Percentiles rank a stretch among this genome's conserved stretches.
Conservation (phyloP, 2,888 invertebrate genomes). For the Napeogenes sylphis region DNA sequence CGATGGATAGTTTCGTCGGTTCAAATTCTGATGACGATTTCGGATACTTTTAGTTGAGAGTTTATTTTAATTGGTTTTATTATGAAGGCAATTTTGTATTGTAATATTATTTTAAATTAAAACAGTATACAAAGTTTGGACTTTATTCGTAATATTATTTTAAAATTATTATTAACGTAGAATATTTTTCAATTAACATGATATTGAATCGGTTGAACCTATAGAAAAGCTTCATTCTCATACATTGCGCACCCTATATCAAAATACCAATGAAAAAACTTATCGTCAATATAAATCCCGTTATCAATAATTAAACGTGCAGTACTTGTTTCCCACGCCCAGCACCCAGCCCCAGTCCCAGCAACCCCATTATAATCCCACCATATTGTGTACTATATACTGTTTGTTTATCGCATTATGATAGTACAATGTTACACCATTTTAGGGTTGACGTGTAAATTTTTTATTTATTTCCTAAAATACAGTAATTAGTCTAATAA, state of each 20-base stretch:
- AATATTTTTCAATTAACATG: too few relatives aligned
- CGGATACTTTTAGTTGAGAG: neutral
- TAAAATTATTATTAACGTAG: too few relatives aligned
- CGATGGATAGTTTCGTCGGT: constrained; percentile 2
- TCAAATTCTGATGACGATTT: neutral
- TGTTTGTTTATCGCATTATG: constrained; percentile 18
- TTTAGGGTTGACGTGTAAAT: neutral
- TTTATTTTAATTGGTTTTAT: neutral
- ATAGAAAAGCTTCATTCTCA: neutral
- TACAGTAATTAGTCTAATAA: too few relatives aligned
- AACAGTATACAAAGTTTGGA: too few relatives aligned
- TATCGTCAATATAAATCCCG: constrained; percentile 25
- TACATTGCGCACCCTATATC: neutral
- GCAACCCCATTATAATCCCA: constrained; percentile 19
- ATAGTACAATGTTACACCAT: neutral
- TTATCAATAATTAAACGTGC: constrained; percentile 30
- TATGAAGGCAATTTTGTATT: neutral
- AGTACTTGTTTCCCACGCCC: constrained; percentile 26
- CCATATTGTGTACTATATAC: constrained; percentile 20
- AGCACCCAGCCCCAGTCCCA: constrained; percentile 19
- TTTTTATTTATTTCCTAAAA: constrained; percentile 6
- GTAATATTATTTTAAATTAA: too few relatives aligned
- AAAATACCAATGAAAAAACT: constrained; percentile 18
- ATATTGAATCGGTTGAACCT: neutral
- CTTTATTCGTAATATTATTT: too few relatives aligned